These are phyloP conservation scores for Melanostoma scalare DNA, from an alignment of 2,888 invertebrate genomes.

Conservation along the genomic window DNA sequence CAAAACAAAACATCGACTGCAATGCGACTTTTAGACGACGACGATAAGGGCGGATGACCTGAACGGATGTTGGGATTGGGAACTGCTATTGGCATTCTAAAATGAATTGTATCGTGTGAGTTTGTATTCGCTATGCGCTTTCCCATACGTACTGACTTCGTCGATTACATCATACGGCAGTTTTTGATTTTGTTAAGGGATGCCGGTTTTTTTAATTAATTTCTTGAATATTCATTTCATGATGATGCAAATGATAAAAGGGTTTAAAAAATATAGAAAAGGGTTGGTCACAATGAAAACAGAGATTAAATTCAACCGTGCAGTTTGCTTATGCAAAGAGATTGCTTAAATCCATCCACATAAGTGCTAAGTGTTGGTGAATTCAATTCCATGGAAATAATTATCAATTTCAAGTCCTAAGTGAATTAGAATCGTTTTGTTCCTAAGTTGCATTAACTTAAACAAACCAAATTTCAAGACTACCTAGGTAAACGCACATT, in stretches of 20 bases:
- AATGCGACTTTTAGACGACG: constrained; percentile 64
- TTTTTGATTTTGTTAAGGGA: constrained; percentile 39
- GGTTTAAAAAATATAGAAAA: constrained; percentile 19
- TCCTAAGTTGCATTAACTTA: too few species aligned
- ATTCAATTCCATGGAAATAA: too few species aligned
- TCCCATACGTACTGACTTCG: constrained; percentile 22
- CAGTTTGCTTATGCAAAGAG: too few species aligned
- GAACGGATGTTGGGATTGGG: constrained; percentile 52
- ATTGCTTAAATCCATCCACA: too few species aligned
- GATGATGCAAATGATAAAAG: constrained; percentile 21
- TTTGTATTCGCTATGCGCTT: too few species aligned
- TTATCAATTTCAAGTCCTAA: too few species aligned
- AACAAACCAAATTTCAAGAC: too few species aligned
- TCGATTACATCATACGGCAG: constrained; percentile 64
- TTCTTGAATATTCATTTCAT: constrained; percentile 63
- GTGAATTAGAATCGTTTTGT: too few species aligned
- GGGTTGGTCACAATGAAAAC: not conserved
- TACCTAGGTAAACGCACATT: too few species aligned
- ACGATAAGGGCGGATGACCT: constrained; percentile 69
- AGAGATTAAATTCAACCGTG: too few species aligned
- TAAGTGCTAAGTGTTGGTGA: too few species aligned
- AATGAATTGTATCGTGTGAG: constrained; percentile 42
- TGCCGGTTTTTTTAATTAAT: constrained; percentile 64
- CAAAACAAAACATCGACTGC: constrained; percentile 53
- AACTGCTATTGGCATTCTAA: constrained; percentile 37